phyloP scores from a whole-genome alignment of 2,888 invertebrate species.

The Pyrrhia umbra region DNA sequence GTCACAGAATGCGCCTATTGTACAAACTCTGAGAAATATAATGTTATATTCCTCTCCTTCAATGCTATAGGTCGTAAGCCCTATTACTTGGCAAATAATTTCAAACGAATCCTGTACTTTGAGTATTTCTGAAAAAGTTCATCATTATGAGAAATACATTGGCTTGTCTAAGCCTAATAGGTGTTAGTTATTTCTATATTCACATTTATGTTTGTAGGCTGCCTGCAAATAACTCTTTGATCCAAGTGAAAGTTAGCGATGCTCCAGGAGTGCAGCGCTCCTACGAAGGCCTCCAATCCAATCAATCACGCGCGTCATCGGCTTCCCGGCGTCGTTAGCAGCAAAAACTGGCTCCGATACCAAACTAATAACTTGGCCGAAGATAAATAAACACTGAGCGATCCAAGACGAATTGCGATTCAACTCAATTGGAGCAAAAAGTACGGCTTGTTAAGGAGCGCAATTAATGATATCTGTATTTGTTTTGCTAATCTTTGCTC shows the following conservation, averaged over 20 bases:
- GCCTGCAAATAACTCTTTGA: not conserved
- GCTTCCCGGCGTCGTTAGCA: constrained; percentile 59
- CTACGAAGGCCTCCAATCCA: constrained; percentile 53
- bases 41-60: too few relatives aligned
- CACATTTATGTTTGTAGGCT: too few relatives aligned
- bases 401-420: constrained; percentile 59
- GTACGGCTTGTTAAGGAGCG: constrained; percentile 17
- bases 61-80: too few relatives aligned
- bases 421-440: constrained; percentile 59
- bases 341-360: constrained; percentile 63
- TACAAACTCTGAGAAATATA: too few relatives aligned
- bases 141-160: too few relatives aligned
- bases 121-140: too few relatives aligned
- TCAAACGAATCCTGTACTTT: too few relatives aligned
- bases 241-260: constrained; percentile 15
- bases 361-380: constrained; percentile 59
- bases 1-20: too few relatives aligned
- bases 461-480: constrained; percentile 49
- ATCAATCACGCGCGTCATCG: constrained; percentile 74
- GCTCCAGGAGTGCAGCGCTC: constrained; percentile 33
- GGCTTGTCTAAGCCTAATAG: too few relatives aligned
- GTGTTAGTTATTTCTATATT: too few relatives aligned
- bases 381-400: constrained; percentile 66
- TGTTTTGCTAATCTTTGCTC: constrained; percentile 25
- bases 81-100: too few relatives aligned